phyloP scores from a whole-genome alignment of 2,888 invertebrate genomes.

The Willowsia nigromaculata region DNA sequence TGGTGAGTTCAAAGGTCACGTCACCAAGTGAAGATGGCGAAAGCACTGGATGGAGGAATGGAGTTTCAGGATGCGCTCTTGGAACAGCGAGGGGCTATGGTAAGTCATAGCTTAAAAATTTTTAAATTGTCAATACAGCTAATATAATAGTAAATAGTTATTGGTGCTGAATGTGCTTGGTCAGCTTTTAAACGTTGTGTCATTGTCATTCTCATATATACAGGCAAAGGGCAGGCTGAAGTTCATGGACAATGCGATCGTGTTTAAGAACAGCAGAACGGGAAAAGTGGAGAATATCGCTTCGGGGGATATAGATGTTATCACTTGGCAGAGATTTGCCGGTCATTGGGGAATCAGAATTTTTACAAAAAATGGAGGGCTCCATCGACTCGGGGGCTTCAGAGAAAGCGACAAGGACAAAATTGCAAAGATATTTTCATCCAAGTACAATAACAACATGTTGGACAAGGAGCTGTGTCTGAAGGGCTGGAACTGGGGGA shows the following conservation, averaged over 20 bases:
- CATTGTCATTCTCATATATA: no score
- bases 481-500: slow-evolving; percentile 99
- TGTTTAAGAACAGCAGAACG: slow-evolving; percentile 97
- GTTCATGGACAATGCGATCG: slow-evolving; percentile 86
- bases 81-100: slow-evolving; percentile 93
- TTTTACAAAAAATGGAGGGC: slow-evolving; percentile 92
- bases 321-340: slow-evolving; percentile 95
- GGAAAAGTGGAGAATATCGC: slow-evolving; percentile 96
- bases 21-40: slow-evolving; percentile 16
- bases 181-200: neutral
- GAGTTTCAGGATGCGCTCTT: slow-evolving; percentile 93
- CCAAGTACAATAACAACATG: slow-evolving; percentile 91
- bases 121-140: no score
- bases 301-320: slow-evolving; percentile 91
- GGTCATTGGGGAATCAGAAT: slow-evolving; percentile 94
- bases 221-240: slow-evolving; percentile 95
- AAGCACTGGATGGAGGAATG: slow-evolving; percentile 80
- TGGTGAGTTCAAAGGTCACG: neutral
- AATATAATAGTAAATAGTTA: neutral
- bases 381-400: slow-evolving; percentile 96
- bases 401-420: slow-evolving; percentile 96
- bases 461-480: slow-evolving; percentile 94
- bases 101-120: slow-evolving; percentile 81
- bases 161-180: neutral
- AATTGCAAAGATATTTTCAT: slow-evolving; percentile 92